phyloP scores from a whole-genome alignment of 1,140 invertebrate genomes.

The Leguminivora glycinivorella region DNA sequence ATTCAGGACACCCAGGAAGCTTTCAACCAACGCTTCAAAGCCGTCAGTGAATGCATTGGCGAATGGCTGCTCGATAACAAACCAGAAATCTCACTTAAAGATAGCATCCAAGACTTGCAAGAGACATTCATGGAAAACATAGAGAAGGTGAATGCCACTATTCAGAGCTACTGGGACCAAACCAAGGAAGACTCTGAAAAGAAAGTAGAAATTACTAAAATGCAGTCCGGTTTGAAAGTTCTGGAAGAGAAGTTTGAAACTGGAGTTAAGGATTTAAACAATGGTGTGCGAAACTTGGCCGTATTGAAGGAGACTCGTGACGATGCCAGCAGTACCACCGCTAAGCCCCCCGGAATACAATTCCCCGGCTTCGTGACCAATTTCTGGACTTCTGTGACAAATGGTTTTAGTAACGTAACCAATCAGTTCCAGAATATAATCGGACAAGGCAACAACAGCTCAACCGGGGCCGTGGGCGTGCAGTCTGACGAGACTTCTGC shows the following conservation, averaged over 20 bases:
- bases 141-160: slow-evolving; percentile 51
- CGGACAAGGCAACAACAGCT: slow-evolving; percentile 28
- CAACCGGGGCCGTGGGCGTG: slow-evolving; percentile 32
- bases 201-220: slow-evolving; percentile 34
- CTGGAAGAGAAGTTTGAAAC: slow-evolving; percentile 55
- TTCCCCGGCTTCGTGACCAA: slow-evolving; percentile 31
- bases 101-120: slow-evolving; percentile 53
- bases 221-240: slow-evolving; percentile 46
- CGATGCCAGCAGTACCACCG: neutral
- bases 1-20: slow-evolving; percentile 49
- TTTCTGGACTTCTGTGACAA: slow-evolving; percentile 29
- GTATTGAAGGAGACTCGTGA: slow-evolving; percentile 45
- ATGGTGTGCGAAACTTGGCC: slow-evolving; percentile 53
- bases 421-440: slow-evolving; percentile 32
- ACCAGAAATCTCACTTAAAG: slow-evolving; percentile 47
- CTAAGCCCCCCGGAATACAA: slow-evolving; percentile 23
- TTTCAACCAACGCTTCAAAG: slow-evolving; percentile 52
- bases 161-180: slow-evolving; percentile 46
- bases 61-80: slow-evolving; percentile 51
- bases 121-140: slow-evolving; percentile 50
- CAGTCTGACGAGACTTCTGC: slow-evolving; percentile 37
- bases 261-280: slow-evolving; percentile 51
- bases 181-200: slow-evolving; percentile 25
- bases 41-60: slow-evolving; percentile 51
- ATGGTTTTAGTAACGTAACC: slow-evolving; percentile 33